Base-by-base conservation (phyloP, 2,888 invertebrate genomes). In the Petrophora chlorosata region DNA sequence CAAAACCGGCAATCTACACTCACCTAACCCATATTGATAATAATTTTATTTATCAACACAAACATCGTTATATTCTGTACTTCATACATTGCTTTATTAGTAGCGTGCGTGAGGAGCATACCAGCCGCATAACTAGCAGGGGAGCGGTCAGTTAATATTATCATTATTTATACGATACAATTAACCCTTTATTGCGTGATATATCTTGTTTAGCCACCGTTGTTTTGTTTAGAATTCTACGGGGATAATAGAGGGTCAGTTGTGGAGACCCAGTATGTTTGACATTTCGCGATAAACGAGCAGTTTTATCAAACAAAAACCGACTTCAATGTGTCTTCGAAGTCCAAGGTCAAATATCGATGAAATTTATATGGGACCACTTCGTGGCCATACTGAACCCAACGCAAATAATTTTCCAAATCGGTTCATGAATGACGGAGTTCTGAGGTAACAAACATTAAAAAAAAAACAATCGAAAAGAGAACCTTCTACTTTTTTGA, bases 61-160 rank as follows among this genome's bases (percentile, higher is more conserved):
- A 60, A 67, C 56, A 55, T 70, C 51, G 59, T 70, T 72, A 73
- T 73, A 72, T 73, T 68, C 63, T 69, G 68, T 79, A 78, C 79
- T 82, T 76, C 79, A 81, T 85, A 78, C 73, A 81, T 82, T 73
- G 79, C 70, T 82, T 85, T 85, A 87, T 88, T 87, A 87, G 82
- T 57, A 53, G 60, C 59, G 74, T 64, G 69, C 87, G 88, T 87
- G 88, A 73, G 65, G 61, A 59, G 84, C 82, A 85, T 87, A 76
- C 63, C 67, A 55, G 59, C 59, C 63, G 64, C 49, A 54, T 67
- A 56, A 64, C 56, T 54, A 52, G 59, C 60, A 39, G 57, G 64
- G 56, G 63, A 53, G 67, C 63, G 65, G 63, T 63, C 55, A 59
- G 63, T 57, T 64, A 61, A 48, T 43, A 53, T 56, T 66, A 67